A percentile compares a stretch with the other conserved stretches of the same genome.
These are phyloP conservation scores for Papilio demoleus DNA, from an alignment of 2,888 invertebrate genomes.

Conservation along the genomic window DNA sequence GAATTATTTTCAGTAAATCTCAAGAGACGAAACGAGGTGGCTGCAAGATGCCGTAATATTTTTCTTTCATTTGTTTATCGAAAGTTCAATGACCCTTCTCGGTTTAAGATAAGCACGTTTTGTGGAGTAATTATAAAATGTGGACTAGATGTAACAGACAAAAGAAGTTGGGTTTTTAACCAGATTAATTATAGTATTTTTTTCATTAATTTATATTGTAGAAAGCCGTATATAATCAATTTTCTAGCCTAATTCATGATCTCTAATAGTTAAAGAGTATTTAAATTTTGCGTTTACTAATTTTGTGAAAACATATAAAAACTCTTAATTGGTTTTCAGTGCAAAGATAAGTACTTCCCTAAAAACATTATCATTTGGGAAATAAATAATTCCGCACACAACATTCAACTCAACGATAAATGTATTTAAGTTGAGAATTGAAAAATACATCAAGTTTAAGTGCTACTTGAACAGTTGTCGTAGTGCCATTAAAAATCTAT, in stretches of 20 bases:
- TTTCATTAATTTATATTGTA: no score
- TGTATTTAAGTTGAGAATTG: slow-evolving; percentile 20
- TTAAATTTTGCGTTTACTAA: not conserved
- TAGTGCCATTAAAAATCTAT: slow-evolving; percentile 22
- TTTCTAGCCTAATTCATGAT: no score
- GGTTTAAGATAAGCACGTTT: slow-evolving; percentile 45
- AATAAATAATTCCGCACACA: slow-evolving; percentile 1
- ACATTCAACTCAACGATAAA: not conserved
- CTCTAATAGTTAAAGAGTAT: no score
- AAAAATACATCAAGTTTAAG: slow-evolving; percentile 8
- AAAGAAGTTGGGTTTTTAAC: slow-evolving; percentile 21
- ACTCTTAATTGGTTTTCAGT: not conserved
- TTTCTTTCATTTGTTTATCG: slow-evolving; percentile 50
- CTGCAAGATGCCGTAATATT: slow-evolving; percentile 45
- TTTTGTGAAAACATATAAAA: not conserved
- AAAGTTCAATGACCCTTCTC: slow-evolving; percentile 57
- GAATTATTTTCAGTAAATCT: slow-evolving; percentile 31
- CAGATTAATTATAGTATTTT: no score
- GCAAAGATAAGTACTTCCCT: not conserved
- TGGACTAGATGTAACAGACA: slow-evolving; percentile 39
- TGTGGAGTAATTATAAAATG: slow-evolving; percentile 43
- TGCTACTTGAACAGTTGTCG: slow-evolving; percentile 24
- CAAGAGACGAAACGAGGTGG: slow-evolving; percentile 19
- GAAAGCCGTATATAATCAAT: no score
- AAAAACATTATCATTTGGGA: not conserved